Conservation (phyloP, 2,113 vertebrate species). For the Austrofundulus limnaeus region DNA sequence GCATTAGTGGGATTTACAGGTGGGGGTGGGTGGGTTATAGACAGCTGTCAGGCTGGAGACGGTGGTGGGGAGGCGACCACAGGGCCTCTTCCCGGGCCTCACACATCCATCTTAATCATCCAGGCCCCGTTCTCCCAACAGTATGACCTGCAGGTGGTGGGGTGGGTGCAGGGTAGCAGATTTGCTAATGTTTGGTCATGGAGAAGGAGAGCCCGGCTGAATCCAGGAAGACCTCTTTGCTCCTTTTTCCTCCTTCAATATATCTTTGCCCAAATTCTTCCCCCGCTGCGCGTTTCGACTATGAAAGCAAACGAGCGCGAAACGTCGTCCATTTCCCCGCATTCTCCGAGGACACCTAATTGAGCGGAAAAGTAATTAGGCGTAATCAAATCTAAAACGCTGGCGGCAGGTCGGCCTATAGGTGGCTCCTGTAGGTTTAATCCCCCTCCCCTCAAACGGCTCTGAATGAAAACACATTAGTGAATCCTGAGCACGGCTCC, state of each 20-base stretch:
- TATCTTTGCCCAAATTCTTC: conserved; percentile 9
- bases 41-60: conserved; percentile 68
- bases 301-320: conserved; percentile 5
- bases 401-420: conserved; percentile 2
- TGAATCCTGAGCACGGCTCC: not conserved
- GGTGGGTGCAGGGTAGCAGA: conserved; percentile 24
- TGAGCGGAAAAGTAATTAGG: conserved; percentile 47
- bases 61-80: conserved; percentile 33
- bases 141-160: conserved; percentile 36
- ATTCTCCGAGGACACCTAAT: conserved; percentile 17
- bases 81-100: conserved; percentile 40
- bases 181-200: conserved; percentile 60
- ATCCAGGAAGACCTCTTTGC: conserved; percentile 18
- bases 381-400: conserved; percentile 23
- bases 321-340: conserved; percentile 4
- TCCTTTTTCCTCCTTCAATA: conserved; percentile 10
- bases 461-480: not conserved
- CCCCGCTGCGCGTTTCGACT: not conserved
- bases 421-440: conserved; percentile 16
- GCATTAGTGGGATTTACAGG: conserved; percentile 67
- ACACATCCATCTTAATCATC: conserved; percentile 69
- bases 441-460: not conserved
- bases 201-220: conserved; percentile 7
- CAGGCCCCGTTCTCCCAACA: conserved; percentile 39
- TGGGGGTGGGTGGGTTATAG: conserved; percentile 53